A percentile compares a stretch with the other conserved stretches of the same genome.
These are phyloP conservation scores for Orchesella cincta DNA, from an alignment of 1,140 invertebrate genomes.

Conservation along the genomic window DNA sequence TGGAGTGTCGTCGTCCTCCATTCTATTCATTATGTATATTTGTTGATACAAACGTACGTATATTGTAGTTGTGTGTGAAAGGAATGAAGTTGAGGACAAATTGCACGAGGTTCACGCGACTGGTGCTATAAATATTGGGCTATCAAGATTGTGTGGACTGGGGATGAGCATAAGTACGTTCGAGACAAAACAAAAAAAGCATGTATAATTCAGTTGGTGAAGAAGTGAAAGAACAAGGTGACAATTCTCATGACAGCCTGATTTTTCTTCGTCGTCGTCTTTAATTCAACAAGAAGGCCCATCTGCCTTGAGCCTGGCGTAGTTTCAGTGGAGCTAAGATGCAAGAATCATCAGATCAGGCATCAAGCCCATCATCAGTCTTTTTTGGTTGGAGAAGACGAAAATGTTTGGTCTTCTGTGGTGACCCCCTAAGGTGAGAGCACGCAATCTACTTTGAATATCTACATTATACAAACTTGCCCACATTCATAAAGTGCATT, in stretches of 20 bases:
- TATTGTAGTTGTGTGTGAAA: neutral
- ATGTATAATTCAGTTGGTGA: neutral
- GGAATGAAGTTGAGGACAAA: constrained; percentile 37
- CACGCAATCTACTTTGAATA: constrained; percentile 7
- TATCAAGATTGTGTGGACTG: constrained; percentile 29
- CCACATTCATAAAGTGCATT: no score
- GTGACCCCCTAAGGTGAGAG: constrained; percentile 42
- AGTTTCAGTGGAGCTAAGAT: neutral
- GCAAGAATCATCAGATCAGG: neutral
- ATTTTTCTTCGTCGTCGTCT: constrained; percentile 41
- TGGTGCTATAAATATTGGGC: constrained; percentile 47
- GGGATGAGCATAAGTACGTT: neutral
- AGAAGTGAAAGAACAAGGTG: constrained; percentile 43
- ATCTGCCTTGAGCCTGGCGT: neutral
- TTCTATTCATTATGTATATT: neutral
- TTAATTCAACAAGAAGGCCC: neutral
- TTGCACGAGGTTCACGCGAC: constrained; percentile 45
- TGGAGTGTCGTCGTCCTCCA: constrained; percentile 6
- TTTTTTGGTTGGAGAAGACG: neutral
- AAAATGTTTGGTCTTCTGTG: neutral
- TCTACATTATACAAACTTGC: neutral
- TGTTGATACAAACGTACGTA: neutral
- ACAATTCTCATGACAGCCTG: constrained; percentile 48
- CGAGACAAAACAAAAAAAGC: neutral
- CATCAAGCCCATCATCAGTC: constrained; percentile 14